Percentiles rank a stretch among this genome's conserved stretches.
Evolutionary conservation across 2,113 vertebrate genomes (phyloP).

Genomic region (Heptranchias perlo): DNA sequence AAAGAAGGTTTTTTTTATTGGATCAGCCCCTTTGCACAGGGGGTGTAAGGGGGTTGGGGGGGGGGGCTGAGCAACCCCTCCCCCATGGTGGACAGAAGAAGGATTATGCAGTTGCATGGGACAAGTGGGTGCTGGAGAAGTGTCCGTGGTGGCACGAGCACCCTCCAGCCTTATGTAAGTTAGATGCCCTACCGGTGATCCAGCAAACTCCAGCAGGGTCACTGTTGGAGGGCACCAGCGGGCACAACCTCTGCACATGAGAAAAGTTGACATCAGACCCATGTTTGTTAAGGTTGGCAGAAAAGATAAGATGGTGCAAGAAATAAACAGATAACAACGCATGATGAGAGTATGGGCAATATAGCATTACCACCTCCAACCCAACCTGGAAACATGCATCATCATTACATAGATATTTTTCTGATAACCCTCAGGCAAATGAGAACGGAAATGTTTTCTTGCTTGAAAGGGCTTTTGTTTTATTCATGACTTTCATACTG

Average conservation of each 20-base stretch:
- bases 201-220: background rate
- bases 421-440: background rate
- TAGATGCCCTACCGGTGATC: background rate
- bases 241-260: background rate
- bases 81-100: background rate
- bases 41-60: no score
- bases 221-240: background rate
- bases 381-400: background rate
- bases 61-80: background rate
- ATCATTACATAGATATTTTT: background rate
- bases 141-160: background rate
- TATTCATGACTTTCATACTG: background rate
- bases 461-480: background rate
- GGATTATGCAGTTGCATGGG: background rate
- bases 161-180: background rate
- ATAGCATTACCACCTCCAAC: background rate
- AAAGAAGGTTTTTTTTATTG: background rate
- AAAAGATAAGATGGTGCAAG: background rate
- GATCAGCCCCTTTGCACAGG: background rate
- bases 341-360: no score
- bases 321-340: background rate
- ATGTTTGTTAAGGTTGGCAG: background rate
- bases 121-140: background rate
- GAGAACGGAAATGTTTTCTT: background rate
- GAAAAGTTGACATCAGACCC: background rate